Base-by-base conservation (phyloP, 2,888 invertebrate species). In the Rosalia funebris region DNA sequence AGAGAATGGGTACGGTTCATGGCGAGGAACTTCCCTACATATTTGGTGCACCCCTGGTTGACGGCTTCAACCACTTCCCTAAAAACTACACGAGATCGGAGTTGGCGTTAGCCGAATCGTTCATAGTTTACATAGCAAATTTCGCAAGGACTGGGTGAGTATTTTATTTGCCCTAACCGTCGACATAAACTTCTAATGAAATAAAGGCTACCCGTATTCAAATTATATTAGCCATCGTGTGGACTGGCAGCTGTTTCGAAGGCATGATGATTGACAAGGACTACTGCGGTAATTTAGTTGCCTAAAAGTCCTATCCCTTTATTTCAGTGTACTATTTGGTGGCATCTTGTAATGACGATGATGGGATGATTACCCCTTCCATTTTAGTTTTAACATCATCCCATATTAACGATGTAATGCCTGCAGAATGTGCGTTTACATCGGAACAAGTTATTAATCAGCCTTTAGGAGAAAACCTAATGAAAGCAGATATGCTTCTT, bases 11-110 rank as follows among this genome's bases (percentile, higher is more conserved):
- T 12, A 93, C 95, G 0, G 93, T 95, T 1, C 95, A 95, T 76
- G 95, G 95, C 0, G 96, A 96, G 81, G 96, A 96, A 75, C 83
- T 96, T 63, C 92, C 95, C 0, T 96, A 95, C 79, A 86, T 96
- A 66, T 95, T 96, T 75, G 96, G 96, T 31, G 95, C 95, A 7
- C 95, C 96, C 1, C 83, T 96, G 44, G 92, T 93, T 7, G 92
- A 92, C 66, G 92, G 92, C 1, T 87, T 86, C 78, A 91, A 87
- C 69, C 92, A 93, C 82, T 95, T 95, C 75, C 91, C 92, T 1
- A 89, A 87, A 76, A 95, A 95, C 84, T 96, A 93, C 82, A 93
- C 95, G 7, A 91, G 91, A 81, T 88, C 91, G 15, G 96, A 96
- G 83, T 86, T 92, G 56, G 91, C 91, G 0, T 83, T 96, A 57